Conservation (phyloP, 2,888 invertebrate genomes). For the Meghimatium bilineatum region DNA sequence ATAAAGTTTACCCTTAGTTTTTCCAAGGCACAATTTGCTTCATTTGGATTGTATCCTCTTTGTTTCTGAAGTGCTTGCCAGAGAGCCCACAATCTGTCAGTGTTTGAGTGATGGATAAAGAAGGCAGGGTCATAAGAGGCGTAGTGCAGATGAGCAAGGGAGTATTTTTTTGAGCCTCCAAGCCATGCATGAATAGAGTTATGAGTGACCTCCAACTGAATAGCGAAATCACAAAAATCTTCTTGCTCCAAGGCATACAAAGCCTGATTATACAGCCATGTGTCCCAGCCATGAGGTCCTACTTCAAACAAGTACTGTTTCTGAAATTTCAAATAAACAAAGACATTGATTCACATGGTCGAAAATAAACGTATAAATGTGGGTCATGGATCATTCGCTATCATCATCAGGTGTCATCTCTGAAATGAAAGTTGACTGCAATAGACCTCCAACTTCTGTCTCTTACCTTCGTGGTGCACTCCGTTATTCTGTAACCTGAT, state of each 20-base stretch:
- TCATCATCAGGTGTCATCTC: too few species aligned
- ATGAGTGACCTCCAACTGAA: slow-evolving; percentile 57
- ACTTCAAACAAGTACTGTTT: slow-evolving; percentile 1
- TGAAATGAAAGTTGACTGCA: too few species aligned
- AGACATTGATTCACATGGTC: too few species aligned
- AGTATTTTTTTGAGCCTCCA: slow-evolving; percentile 51
- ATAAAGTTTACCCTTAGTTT: slow-evolving; percentile 43
- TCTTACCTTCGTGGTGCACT: too few species aligned
- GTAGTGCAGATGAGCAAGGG: slow-evolving; percentile 55
- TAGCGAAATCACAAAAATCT: slow-evolving; percentile 56
- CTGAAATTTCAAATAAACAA: slow-evolving; percentile 28
- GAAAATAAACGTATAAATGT: too few species aligned
- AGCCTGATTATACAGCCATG: slow-evolving; percentile 54
- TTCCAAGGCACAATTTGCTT: slow-evolving; percentile 56
- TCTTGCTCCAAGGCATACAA: slow-evolving; percentile 56
- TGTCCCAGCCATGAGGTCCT: slow-evolving; percentile 48
- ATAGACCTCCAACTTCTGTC: too few species aligned
- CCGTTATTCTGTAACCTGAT: too few species aligned
- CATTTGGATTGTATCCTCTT: slow-evolving; percentile 54
- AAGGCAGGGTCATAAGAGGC: slow-evolving; percentile 57
- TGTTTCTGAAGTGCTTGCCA: slow-evolving; percentile 55
- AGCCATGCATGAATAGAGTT: slow-evolving; percentile 54
- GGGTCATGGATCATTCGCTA: too few species aligned
- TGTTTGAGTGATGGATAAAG: slow-evolving; percentile 55
- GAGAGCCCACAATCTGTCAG: slow-evolving; percentile 57